Evolutionary conservation across 2,797 vertebrate species (phyloP).

Genomic region (Poeciliopsis presidionis): DNA sequence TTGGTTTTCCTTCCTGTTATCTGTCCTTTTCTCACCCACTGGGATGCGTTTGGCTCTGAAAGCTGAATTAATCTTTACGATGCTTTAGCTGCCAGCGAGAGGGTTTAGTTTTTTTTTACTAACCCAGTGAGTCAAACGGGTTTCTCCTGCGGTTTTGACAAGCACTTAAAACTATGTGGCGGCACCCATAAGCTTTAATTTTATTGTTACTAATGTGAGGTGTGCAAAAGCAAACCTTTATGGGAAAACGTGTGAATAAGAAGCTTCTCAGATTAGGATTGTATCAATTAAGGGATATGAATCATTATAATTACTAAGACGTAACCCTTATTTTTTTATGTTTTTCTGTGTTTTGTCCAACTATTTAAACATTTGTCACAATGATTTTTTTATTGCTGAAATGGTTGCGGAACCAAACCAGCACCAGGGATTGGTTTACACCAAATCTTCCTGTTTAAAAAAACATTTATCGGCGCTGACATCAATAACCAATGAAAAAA

Average conservation of each 20-base stretch:
- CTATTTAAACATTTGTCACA: conserved; percentile 14
- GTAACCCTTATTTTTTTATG: neutral
- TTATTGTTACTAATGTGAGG: neutral
- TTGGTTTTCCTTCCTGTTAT: neutral
- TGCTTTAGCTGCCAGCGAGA: conserved; percentile 6
- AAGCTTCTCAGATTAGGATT: neutral
- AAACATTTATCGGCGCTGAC: neutral
- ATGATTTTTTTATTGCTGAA: neutral
- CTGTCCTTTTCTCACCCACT: neutral
- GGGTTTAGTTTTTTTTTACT: neutral
- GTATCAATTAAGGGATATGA: neutral
- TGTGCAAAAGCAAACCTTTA: conserved; percentile 21
- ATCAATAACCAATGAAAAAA: neutral
- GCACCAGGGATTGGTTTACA: neutral
- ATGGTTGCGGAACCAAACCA: neutral
- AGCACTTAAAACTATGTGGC: neutral
- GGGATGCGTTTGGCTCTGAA: neutral
- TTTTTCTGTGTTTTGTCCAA: neutral
- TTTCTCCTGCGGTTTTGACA: neutral
- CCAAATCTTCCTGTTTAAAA: neutral
- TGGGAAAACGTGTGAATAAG: conserved; percentile 1
- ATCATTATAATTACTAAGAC: neutral
- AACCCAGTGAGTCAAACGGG: neutral
- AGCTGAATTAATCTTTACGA: neutral
- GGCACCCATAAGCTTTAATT: conserved; percentile 10